Evolutionary conservation across 2,797 vertebrate genomes (phyloP), one percentile per base, ranked within the genome.

Genomic region (Xiphophorus birchmanni): DNA sequence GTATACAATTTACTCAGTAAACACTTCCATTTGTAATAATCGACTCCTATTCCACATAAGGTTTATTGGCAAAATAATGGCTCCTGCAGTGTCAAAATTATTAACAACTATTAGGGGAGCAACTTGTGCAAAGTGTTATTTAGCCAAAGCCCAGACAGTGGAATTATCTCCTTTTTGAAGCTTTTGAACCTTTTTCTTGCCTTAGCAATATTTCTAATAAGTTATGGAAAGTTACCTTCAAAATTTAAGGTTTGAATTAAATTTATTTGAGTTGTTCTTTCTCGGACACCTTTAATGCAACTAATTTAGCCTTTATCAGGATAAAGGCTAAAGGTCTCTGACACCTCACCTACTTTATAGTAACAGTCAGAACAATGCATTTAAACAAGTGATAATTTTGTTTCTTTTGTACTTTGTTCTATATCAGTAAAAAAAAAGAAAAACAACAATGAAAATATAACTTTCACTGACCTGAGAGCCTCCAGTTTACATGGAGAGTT

Each of bases 391-490:
- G 0, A 29, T 4, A 9, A 54, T 54, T 54, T 54, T 58, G 11
- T 29, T 5, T 60, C n/a, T 29, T 12, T 13, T 9, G 8, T 26
- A 26, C 8, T 52, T 52, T 23, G 18, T 54, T 54, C 23, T 26
- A 26, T 26, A 23, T 26, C 23, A n/a, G 52, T 54, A 13, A 72
- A 44, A 32, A 32, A 50, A 54, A 26, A 54, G 23, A 58, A 29
- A 58, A 58, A 58, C 1, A 58, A 5, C 4, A 0, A 58, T n/a
- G 1, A 58, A 37, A 80, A 35, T 26, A 32, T 11, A 35, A 37
- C 1, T 10, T 32, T 42, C 45, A 81, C 84, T 74, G 15, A 88
- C 88, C 86, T 83, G 37, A 90, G 77, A 58, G 73, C 79, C 45
- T 88, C 69, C 10, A 88, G 73, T 74, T 84, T 73, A 72, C 80